A percentile compares a stretch with the other conserved stretches of the same genome.
Conservation (phyloP, 2,888 invertebrate genomes). For the Leucozona laternaria region DNA sequence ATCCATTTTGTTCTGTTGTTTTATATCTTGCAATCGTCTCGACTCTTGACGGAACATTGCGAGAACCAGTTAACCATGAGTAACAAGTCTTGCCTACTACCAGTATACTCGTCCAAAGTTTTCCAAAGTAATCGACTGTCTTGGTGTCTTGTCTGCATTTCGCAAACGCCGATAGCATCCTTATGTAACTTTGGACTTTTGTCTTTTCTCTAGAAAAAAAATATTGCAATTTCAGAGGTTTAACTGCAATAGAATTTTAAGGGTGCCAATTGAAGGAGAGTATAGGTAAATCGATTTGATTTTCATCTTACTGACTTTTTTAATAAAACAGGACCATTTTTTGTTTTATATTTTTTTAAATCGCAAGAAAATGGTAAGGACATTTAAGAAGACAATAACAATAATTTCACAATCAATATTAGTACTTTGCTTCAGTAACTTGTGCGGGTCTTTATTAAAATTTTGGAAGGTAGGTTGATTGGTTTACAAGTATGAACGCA, state of each 20-base stretch:
- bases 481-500: too few relatives aligned
- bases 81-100: constrained; percentile 33
- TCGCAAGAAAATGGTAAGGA: too few relatives aligned
- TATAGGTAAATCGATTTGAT: constrained; percentile 3
- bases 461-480: too few relatives aligned
- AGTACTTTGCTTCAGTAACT: too few relatives aligned
- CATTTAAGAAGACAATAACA: too few relatives aligned
- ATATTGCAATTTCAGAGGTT: constrained; percentile 30
- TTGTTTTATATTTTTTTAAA: not conserved
- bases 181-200: constrained; percentile 22
- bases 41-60: constrained; percentile 1
- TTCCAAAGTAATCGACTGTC: constrained; percentile 49
- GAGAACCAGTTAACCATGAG: constrained; percentile 13
- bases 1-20: constrained; percentile 2
- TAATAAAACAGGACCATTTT: too few relatives aligned
- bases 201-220: not conserved
- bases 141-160: constrained; percentile 28
- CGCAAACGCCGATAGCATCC: constrained; percentile 7
- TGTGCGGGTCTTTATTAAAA: too few relatives aligned
- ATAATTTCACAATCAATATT: too few relatives aligned
- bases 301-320: not conserved
- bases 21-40: constrained; percentile 9
- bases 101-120: constrained; percentile 44
- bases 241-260: constrained; percentile 43
- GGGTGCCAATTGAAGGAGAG: constrained; percentile 51